Evolutionary conservation across 2,113 vertebrate genomes (phyloP), one percentile per base, ranked within the genome.

Genomic region (Brachyhypopomus gauderio): DNA sequence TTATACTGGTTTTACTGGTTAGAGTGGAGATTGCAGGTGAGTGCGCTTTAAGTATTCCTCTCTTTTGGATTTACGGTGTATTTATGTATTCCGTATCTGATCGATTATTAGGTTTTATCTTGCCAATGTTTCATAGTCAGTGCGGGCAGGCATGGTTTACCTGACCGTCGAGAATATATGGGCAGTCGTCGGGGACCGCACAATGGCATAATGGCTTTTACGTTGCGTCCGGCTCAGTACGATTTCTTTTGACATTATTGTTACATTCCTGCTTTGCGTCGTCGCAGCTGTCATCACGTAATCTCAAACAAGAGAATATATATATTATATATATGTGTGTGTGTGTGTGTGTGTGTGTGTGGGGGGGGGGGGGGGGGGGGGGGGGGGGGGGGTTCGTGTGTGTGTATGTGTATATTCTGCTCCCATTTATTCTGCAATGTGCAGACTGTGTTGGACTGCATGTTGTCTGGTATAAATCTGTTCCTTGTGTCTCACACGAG

Each of bases 21-120:
- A 23, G 25, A 23, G 34, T 75, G 19, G 34, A 69, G 27, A 72
- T 48, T 76, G 63, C 81, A 83, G 84, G 84, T 85, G 52, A 72
- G 84, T 58, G 2, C 5, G 16, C 4, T 4, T 19, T 30, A 41
- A 62, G 16, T 48, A 38, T 58, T 25, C 20, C 59, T n/a, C 23
- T 36, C 20, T 36, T 27, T 23, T 14, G 7, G 19, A 67, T 52
- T 14, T 3, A 34, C 4, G 25, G 38, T 3, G 30, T 30, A 30
- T 30, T 56, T 19, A 9, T 12, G 56, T 41, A 4, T n/a, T 52
- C 23, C 7, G n/a, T 48, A 36, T 56, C 7, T 8, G 30, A 5
- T 62, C 14, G 16, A n/a, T 12, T 14, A 1, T 34, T 59, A 3
- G 19, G 20, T 19, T 59, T 58, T 20, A 22, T 71, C 38, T 2